Conservation (phyloP, 2,113 vertebrate species). For the Geothlypis trichas region DNA sequence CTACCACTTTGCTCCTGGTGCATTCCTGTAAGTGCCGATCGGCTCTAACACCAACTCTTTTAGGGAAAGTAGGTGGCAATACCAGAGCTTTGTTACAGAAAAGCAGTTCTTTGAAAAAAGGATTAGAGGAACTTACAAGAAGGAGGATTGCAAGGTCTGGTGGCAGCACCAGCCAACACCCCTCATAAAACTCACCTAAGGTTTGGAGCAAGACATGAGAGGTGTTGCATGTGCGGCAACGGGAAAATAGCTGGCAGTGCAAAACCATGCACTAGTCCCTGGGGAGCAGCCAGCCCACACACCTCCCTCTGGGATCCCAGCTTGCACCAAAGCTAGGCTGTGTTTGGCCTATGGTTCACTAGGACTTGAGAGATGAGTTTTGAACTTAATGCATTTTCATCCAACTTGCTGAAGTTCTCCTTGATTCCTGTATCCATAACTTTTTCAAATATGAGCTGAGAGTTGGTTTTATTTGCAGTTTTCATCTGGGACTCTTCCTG, state of each 20-base stretch:
- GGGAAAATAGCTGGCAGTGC: not conserved
- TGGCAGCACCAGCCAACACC: not conserved
- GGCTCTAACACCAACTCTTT: not conserved
- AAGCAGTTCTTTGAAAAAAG: not conserved
- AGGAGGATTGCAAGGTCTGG: not conserved
- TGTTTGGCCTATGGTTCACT: not conserved
- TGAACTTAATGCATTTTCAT: not conserved
- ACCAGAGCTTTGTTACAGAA: not conserved
- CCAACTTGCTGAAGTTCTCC: not conserved
- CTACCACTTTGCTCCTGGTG: not conserved
- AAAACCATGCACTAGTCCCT: not conserved
- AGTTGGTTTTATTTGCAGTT: not conserved
- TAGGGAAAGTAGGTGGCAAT: not conserved
- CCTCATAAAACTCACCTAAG: not conserved
- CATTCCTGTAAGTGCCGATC: fast-evolving
- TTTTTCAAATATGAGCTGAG: not conserved
- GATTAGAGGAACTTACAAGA: not conserved
- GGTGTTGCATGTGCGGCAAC: not conserved
- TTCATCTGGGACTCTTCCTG: not conserved
- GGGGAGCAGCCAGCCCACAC: not conserved
- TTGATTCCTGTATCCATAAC: not conserved
- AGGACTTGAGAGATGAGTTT: not conserved
- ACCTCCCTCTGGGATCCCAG: not conserved
- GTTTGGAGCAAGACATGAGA: not conserved
- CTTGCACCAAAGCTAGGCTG: not conserved